phyloP scores from a whole-genome alignment of 1,140 invertebrate genomes.

The Leptinotarsa defecta region DNA sequence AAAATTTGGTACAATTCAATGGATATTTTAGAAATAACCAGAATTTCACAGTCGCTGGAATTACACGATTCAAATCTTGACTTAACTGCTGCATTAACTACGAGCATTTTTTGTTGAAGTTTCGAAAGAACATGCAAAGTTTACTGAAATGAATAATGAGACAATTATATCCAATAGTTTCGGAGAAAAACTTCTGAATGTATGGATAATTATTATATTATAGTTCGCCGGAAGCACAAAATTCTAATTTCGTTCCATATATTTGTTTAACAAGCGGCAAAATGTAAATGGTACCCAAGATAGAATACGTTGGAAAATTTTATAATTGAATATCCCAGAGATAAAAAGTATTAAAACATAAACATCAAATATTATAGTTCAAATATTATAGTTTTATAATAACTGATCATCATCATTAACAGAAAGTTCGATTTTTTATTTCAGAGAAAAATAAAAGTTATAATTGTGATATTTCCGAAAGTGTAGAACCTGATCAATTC shows the following conservation, averaged over 20 bases:
- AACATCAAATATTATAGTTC: too few species aligned
- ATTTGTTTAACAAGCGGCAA: conserved; percentile 1
- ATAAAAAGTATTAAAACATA: too few species aligned
- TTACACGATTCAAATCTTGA: background rate
- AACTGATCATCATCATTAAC: too few species aligned
- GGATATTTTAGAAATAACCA: background rate
- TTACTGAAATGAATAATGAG: background rate
- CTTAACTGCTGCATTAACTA: background rate
- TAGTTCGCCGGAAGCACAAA: background rate
- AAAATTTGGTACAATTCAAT: background rate
- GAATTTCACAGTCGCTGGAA: background rate
- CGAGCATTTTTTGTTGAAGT: background rate
- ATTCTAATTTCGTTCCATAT: background rate
- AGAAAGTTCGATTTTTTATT: too few species aligned
- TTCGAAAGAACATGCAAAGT: background rate
- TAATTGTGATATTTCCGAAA: too few species aligned
- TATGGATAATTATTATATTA: background rate
- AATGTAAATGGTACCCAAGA: background rate
- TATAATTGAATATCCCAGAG: too few species aligned
- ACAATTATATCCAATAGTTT: conserved; percentile 1
- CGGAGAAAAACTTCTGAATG: background rate
- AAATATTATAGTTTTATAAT: too few species aligned
- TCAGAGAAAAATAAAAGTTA: too few species aligned
- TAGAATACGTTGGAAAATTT: too few species aligned
- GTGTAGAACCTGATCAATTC: too few species aligned